Evolutionary conservation across 2,113 vertebrate species (phyloP), one percentile per base, ranked within the genome.

Genomic region (Lota lota): DNA sequence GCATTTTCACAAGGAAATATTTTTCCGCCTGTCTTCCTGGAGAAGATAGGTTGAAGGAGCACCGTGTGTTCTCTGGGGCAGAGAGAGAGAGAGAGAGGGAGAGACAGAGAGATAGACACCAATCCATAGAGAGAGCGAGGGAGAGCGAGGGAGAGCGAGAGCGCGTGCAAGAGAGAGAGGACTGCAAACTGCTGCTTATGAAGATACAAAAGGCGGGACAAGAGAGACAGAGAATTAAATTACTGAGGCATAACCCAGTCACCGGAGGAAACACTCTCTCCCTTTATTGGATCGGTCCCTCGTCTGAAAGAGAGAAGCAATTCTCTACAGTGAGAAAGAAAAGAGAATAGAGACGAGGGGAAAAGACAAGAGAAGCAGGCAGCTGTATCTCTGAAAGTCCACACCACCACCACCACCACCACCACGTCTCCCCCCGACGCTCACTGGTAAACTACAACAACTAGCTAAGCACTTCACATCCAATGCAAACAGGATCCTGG

Each of bases 221-320:
- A 18, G 33, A 63, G 62, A 63, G 56, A 19, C 17, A 57, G 19
- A 21, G 57, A 12, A 22, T 74, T 50, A 53, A 75, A 69, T 70
- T 65, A 61, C 65, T 66, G 61, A 76, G 56, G 61, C 21, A 58
- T 69, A 73, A 68, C 36, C 63, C 66, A 64, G 62, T 8, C 71
- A 79, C 54, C 40, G 59, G 73, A 70, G 75, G 69, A 76, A 69
- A 77, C 16, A 57, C 62, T 63, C 16, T 10, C 50, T 63, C 36
- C 36, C 57, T 76, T 73, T 64, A 69, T 72, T 76, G 6, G n/a
- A 77, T 61, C 77, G 66, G 61, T 73, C 75, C 2, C 22, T 40
- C 70, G 69, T 79, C 77, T 69, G 16, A 60, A 59, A 19, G 62
- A 71, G 56, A 58, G 59, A 67, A 68, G 24, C 66, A 63, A 77